Conservation (phyloP, 2,888 invertebrate genomes). For the Macaria notata region DNA sequence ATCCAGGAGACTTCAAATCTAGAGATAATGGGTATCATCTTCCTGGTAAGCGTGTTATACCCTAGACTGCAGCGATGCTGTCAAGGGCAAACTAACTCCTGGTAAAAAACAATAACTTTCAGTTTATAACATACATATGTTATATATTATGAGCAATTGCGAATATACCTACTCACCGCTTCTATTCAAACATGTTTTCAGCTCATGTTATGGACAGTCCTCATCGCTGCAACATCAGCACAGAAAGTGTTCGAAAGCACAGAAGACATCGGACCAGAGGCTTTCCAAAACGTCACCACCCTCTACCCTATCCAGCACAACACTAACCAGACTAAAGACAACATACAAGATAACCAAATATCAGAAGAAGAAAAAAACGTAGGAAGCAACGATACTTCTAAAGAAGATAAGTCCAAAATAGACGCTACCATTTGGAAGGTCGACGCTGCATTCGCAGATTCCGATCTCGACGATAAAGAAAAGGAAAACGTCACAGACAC, state of each 20-base stretch:
- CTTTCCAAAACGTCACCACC: slow-evolving; percentile 53
- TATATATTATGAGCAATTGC: too few species aligned
- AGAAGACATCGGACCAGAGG: slow-evolving; percentile 41
- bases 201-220: slow-evolving; percentile 45
- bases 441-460: slow-evolving; percentile 49
- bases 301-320: slow-evolving; percentile 51
- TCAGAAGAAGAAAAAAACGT: slow-evolving; percentile 11
- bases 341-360: slow-evolving; percentile 13
- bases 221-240: slow-evolving; percentile 37
- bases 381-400: slow-evolving; percentile 18
- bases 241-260: slow-evolving; percentile 43
- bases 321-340: slow-evolving; percentile 12
- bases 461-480: slow-evolving; percentile 38
- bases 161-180: too few species aligned
- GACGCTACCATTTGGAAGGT: slow-evolving; percentile 54
- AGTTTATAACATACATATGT: too few species aligned
- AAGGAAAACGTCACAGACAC: slow-evolving; percentile 37
- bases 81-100: too few species aligned
- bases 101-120: too few species aligned
- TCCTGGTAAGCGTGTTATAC: too few species aligned
- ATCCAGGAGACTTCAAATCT: too few species aligned
- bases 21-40: too few species aligned
- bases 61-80: too few species aligned
- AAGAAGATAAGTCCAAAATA: slow-evolving; percentile 28
- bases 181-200: slow-evolving; percentile 28